phyloP scores from a whole-genome alignment of 2,797 vertebrate species.

The Anomalospiza imberbis region DNA sequence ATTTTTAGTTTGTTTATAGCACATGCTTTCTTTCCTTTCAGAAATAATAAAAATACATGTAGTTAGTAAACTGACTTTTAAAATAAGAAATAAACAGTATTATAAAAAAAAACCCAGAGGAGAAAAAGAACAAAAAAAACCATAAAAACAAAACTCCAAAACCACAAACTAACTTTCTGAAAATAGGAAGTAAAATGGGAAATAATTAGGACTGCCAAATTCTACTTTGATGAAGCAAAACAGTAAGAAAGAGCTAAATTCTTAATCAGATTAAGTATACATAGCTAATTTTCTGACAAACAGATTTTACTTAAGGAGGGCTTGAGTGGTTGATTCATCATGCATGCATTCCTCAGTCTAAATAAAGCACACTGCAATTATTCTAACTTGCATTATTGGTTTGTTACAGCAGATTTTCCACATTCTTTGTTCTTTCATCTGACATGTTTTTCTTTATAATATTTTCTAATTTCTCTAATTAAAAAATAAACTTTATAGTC shows the following conservation, averaged over 20 bases:
- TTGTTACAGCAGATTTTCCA: background rate
- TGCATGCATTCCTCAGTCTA: background rate
- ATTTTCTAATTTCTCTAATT: background rate
- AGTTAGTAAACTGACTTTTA: background rate
- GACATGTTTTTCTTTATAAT: background rate
- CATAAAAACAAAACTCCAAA: background rate
- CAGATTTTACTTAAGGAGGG: background rate
- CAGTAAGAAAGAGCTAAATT: background rate
- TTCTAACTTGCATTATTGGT: background rate
- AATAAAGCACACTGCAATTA: background rate
- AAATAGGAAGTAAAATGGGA: background rate
- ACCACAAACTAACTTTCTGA: background rate
- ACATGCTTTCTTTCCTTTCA: background rate
- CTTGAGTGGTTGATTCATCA: background rate
- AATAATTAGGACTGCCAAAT: background rate
- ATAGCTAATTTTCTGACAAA: background rate
- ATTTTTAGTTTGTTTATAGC: background rate
- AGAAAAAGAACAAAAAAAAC: background rate
- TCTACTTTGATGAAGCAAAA: background rate
- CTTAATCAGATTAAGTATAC: background rate
- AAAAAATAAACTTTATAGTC: background rate
- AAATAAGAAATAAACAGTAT: background rate
- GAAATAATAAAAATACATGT: background rate
- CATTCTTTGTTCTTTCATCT: background rate
- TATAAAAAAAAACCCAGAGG: rapidly evolving